A percentile compares a stretch with the other conserved stretches of the same genome.
phyloP scores from a whole-genome alignment of 2,888 invertebrate genomes.

The Drosophila barbarae region DNA sequence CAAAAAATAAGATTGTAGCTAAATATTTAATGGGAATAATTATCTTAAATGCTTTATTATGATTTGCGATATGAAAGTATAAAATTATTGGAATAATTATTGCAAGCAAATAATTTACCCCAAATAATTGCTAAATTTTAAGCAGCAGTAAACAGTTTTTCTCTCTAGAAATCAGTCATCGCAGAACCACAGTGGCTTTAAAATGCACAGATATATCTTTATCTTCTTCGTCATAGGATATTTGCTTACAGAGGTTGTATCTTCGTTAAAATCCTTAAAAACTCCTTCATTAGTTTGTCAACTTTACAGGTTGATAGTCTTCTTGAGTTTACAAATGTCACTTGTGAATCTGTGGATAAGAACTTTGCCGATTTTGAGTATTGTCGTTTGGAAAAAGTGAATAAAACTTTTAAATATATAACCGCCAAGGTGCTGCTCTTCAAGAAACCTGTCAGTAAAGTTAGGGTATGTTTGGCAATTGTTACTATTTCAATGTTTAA shows the following conservation, averaged over 20 bases:
- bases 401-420: constrained; percentile 3
- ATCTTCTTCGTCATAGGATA: background rate
- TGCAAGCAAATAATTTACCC: background rate
- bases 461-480: background rate
- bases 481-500: too few relatives aligned
- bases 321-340: background rate
- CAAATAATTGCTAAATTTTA: background rate
- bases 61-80: background rate
- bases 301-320: background rate
- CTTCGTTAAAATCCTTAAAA: background rate
- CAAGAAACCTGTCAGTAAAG: constrained; percentile 1
- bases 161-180: background rate
- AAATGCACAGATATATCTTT: background rate
- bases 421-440: background rate
- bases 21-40: background rate
- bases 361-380: constrained; percentile 13
- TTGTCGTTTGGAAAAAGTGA: constrained; percentile 4
- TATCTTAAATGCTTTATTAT: background rate
- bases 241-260: background rate
- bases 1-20: background rate
- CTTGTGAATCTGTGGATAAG: constrained; percentile 5
- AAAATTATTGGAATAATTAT: background rate
- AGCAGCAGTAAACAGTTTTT: background rate
- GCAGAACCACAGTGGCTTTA: background rate
- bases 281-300: background rate